phyloP scores from a whole-genome alignment of 2,797 vertebrate genomes.

The Hapalemur alaotrensis region DNA sequence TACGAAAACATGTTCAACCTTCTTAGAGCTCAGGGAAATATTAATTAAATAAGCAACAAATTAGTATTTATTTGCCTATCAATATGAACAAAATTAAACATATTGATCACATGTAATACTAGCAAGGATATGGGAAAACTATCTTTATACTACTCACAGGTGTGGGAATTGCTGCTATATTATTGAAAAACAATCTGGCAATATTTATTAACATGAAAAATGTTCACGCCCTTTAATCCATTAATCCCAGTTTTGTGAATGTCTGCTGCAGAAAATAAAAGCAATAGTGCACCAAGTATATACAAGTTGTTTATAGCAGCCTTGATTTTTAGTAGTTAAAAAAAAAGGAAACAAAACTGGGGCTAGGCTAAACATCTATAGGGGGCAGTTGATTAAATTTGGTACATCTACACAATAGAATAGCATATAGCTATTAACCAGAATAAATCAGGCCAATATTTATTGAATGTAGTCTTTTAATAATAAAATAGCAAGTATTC shows the following conservation, averaged over 20 bases:
- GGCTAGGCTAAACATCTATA: neutral
- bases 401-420: neutral
- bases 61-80: neutral
- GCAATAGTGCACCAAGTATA: neutral
- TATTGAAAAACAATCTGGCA: slow-evolving; percentile 35
- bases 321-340: neutral
- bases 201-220: slow-evolving; percentile 50
- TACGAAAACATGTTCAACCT: neutral
- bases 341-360: neutral
- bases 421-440: neutral
- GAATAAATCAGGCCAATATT: neutral
- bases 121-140: neutral
- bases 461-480: neutral
- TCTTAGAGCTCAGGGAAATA: neutral
- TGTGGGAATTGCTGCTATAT: neutral
- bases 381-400: neutral
- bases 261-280: slow-evolving; percentile 17
- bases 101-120: neutral
- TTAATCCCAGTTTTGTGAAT: neutral
- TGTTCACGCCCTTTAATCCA: neutral
- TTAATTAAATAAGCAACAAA: neutral
- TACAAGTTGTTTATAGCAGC: neutral
- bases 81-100: slow-evolving; percentile 1
- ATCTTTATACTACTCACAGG: neutral
- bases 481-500: neutral